phyloP scores from a whole-genome alignment of 2,113 vertebrate genomes.

The Mastomys coucha region DNA sequence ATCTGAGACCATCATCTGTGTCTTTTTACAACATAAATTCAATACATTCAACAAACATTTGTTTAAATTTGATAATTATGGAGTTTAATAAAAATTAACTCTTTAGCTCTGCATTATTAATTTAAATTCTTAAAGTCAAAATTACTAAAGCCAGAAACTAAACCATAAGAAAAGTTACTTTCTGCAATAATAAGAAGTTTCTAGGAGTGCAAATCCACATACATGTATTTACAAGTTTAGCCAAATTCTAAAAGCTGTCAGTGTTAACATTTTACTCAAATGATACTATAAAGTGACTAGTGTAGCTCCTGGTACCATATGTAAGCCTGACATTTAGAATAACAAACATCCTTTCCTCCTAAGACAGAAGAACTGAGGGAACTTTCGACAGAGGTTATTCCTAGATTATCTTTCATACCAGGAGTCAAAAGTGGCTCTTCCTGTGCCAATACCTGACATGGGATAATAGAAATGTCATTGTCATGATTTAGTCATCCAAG shows the following conservation, averaged over 20 bases:
- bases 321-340: neutral
- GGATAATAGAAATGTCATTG: neutral
- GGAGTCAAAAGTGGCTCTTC: neutral
- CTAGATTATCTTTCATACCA: neutral
- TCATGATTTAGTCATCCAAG: neutral
- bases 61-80: conserved; percentile 27
- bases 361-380: neutral
- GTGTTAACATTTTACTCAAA: neutral
- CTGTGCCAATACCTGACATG: neutral
- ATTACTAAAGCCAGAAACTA: neutral
- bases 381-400: neutral
- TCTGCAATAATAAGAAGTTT: neutral
- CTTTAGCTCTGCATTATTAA: neutral
- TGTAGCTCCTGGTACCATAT: neutral
- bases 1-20: neutral
- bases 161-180: neutral
- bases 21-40: neutral
- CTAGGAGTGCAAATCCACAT: neutral
- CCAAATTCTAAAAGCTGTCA: neutral
- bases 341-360: neutral
- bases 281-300: neutral
- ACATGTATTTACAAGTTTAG: neutral
- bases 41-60: neutral
- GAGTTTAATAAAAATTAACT: neutral
- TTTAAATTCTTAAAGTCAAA: neutral